Base-by-base conservation (phyloP, 2,797 vertebrate genomes). In the Rhynchonycteris naso region DNA sequence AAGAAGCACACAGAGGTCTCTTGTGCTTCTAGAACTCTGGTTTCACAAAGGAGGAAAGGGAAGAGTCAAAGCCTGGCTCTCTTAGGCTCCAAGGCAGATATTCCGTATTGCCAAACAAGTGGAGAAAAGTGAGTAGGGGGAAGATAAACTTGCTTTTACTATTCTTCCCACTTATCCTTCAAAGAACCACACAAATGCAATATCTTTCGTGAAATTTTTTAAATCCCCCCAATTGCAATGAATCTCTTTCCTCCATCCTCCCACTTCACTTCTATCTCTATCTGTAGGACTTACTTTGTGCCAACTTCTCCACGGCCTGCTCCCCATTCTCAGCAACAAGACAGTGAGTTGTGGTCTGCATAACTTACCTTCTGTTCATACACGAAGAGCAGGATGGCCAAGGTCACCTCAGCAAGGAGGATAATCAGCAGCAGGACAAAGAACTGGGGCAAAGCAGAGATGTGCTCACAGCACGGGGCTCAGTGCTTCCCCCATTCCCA, bases 301-400 rank as follows among this genome's bases (percentile, higher is more conserved):
- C 68, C 65, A 61, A 15, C 2, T 52, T 78, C 21, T 76, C 35
- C 35, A 54, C 35, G 1, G 1, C n/a, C 26, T 22, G 5, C 28
- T 74, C 24, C 28, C 50, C 5, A 26, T 9, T 11, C 15, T 91
- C 30, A 83, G 21, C 61, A 91, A 66, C 21, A 72, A n/a, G 15
- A 74, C 18, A 89, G 59, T 12, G 66, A 66, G 9, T 15, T 35
- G 15, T 56, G 15, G 43, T 87, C 54, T 83, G 54, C 56, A 7
- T 72, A 22, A 88, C 96, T 75, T 97, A 98, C 98, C 96, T 97
- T 96, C 43, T 97, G 90, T 95, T 98, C 98, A 47, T 97, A 97
- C 69, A 97, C n/a, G 52, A 97, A 98, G 66, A 98, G 97, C 58
- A 98, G 80, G 50, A 98, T 97, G 76, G 97, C 97, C 91, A 98